A percentile compares a stretch with the other conserved stretches of the same genome.
phyloP scores from a whole-genome alignment of 2,888 invertebrate species.

The Rhamphomyia laevipes region DNA sequence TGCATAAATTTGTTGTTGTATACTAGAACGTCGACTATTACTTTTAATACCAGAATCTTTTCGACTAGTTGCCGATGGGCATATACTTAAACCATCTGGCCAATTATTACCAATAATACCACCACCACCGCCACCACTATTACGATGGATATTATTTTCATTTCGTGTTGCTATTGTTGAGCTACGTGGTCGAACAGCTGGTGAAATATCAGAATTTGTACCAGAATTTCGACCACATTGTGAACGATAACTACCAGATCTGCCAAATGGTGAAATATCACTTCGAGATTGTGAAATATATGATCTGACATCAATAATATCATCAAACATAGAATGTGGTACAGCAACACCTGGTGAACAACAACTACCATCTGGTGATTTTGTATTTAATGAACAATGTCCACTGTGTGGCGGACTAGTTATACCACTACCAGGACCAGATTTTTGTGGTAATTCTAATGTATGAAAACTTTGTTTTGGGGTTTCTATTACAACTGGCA shows the following conservation, averaged over 20 bases:
- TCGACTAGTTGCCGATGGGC: slow-evolving; percentile 66
- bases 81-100: slow-evolving; percentile 59
- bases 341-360: slow-evolving; percentile 34
- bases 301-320: slow-evolving; percentile 58
- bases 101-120: slow-evolving; percentile 21
- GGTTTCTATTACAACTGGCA: slow-evolving; percentile 52
- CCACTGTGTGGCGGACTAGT: slow-evolving; percentile 19
- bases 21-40: slow-evolving; percentile 73
- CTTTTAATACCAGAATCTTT: slow-evolving; percentile 83
- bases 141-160: slow-evolving; percentile 5
- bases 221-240: slow-evolving; percentile 52
- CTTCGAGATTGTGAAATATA: slow-evolving; percentile 63
- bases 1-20: slow-evolving; percentile 65
- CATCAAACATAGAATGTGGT: slow-evolving; percentile 44
- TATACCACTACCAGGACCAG: slow-evolving; percentile 18
- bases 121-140: neutral
- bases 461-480: slow-evolving; percentile 35
- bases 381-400: slow-evolving; percentile 9
- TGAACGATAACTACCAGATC: slow-evolving; percentile 58
- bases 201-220: slow-evolving; percentile 35
- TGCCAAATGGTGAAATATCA: slow-evolving; percentile 57
- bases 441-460: slow-evolving; percentile 36
- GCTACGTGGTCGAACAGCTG: slow-evolving; percentile 37
- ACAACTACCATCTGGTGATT: slow-evolving; percentile 27
- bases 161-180: slow-evolving; percentile 38